Evolutionary conservation across 2,113 vertebrate species (phyloP).

Genomic region (Motacilla tschutschensis): DNA sequence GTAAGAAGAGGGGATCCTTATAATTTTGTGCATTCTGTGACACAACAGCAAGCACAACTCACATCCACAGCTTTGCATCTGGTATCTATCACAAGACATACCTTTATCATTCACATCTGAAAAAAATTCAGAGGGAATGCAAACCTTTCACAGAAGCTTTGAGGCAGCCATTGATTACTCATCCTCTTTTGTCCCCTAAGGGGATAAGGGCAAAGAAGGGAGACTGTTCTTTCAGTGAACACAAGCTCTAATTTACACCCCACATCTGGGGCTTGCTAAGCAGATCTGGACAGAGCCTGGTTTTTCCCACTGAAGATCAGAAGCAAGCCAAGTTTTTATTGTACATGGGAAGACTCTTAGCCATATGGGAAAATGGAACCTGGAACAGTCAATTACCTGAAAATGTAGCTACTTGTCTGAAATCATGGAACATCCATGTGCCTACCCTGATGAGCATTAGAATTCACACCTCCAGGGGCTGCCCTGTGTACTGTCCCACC

Average conservation of each 20-base stretch:
- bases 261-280: background rate
- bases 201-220: background rate
- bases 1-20: background rate
- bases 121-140: background rate
- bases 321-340: background rate
- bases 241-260: background rate
- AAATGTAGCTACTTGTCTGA: background rate
- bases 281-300: background rate
- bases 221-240: background rate
- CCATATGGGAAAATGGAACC: background rate
- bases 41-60: background rate
- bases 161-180: background rate
- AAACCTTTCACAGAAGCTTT: background rate
- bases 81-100: rapidly evolving
- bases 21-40: background rate
- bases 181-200: background rate
- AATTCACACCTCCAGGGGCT: background rate
- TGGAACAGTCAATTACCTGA: background rate
- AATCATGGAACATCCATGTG: background rate
- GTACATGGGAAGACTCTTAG: background rate
- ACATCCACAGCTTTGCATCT: background rate
- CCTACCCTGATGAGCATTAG: background rate
- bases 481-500: background rate
- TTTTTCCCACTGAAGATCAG: background rate
- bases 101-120: background rate